Percentiles rank a stretch among this genome's conserved stretches.
Evolutionary conservation across 2,113 vertebrate species (phyloP).

Genomic region (Pithys albifrons): DNA sequence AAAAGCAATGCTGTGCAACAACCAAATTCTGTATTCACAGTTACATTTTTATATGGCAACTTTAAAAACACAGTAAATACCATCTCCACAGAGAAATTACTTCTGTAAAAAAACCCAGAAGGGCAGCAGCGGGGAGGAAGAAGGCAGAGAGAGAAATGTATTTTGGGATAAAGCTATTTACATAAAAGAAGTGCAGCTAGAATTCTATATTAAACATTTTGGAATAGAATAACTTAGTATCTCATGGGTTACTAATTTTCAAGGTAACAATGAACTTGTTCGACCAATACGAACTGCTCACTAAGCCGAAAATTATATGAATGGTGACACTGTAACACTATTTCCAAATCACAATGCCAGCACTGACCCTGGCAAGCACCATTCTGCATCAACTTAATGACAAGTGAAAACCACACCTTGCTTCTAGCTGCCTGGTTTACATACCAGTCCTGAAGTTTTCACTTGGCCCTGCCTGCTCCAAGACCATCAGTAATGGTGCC

Average conservation of each 20-base stretch:
- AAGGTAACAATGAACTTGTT: background rate
- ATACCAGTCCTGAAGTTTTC: background rate
- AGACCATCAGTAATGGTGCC: background rate
- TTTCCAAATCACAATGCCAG: background rate
- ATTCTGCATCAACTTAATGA: background rate
- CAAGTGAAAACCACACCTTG: background rate
- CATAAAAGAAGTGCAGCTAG: background rate
- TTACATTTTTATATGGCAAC: background rate
- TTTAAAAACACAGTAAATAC: background rate
- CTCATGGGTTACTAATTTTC: background rate
- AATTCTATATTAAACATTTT: background rate
- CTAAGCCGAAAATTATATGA: background rate
- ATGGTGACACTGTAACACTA: background rate
- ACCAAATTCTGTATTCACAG: background rate
- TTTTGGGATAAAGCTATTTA: background rate
- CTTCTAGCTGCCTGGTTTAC: background rate
- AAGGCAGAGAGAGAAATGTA: background rate
- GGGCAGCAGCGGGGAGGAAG: accelerated
- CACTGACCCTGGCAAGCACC: background rate
- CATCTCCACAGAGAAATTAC: background rate
- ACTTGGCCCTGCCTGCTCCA: background rate
- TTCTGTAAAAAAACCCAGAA: background rate
- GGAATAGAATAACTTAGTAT: background rate
- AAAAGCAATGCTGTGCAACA: background rate
- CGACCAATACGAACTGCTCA: background rate